These are phyloP conservation scores for Falcunculus frontatus DNA, from an alignment of 2,113 vertebrate genomes.

Conservation along the genomic window DNA sequence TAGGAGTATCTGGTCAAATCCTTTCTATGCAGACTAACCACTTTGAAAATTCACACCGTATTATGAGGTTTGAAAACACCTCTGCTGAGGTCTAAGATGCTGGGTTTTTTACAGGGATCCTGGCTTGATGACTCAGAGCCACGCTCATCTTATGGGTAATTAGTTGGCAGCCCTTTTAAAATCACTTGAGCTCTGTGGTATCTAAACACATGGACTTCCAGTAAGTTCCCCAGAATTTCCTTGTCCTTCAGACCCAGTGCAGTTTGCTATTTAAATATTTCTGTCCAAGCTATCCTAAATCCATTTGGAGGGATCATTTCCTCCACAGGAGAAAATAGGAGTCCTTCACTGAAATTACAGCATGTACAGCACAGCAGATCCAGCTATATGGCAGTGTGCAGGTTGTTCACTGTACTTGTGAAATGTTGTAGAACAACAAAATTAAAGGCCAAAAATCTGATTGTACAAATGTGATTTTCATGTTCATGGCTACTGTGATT, in stretches of 20 bases:
- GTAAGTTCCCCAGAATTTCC: conserved; percentile 17
- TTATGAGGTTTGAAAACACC: background rate
- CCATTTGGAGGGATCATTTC: background rate
- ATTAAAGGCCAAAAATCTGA: background rate
- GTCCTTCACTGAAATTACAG: background rate
- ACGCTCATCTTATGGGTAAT: conserved; percentile 14
- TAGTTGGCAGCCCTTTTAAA: conserved; percentile 37
- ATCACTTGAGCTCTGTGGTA: conserved; percentile 33
- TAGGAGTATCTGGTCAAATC: background rate
- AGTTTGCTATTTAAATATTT: background rate
- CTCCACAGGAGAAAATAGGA: background rate
- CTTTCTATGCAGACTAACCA: background rate
- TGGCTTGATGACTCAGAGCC: conserved; percentile 17
- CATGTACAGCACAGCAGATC: background rate
- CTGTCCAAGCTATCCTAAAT: background rate
- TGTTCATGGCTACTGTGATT: background rate
- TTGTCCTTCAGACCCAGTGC: background rate
- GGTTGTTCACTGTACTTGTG: background rate
- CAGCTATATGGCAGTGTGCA: background rate
- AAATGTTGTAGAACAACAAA: background rate
- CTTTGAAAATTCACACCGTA: background rate
- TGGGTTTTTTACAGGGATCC: background rate
- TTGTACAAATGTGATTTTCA: background rate
- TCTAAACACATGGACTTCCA: conserved; percentile 21
- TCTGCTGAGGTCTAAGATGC: background rate